Evolutionary conservation across 2,113 vertebrate species (phyloP).

Genomic region (Glareola pratincola): DNA sequence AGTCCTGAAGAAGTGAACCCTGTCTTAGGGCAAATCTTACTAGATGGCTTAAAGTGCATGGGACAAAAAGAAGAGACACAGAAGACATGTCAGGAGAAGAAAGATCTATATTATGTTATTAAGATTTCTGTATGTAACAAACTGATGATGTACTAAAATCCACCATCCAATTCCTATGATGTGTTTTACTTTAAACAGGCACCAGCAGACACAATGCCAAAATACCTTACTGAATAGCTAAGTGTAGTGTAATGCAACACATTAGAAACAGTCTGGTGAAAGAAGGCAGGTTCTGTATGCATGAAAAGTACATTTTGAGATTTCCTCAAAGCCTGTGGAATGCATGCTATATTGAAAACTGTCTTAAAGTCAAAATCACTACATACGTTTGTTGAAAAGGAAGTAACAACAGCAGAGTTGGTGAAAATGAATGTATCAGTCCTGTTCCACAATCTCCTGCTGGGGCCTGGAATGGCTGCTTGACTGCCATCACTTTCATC

Average conservation of each 20-base stretch:
- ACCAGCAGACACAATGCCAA: not conserved
- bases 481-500: not conserved
- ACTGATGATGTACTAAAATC: not conserved
- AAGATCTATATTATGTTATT: not conserved
- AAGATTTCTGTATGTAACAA: not conserved
- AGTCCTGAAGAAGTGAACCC: not conserved
- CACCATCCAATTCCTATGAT: not conserved
- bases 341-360: not conserved
- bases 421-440: not conserved
- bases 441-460: not conserved
- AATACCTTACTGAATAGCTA: slow-evolving; percentile 8
- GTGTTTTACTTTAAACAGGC: not conserved
- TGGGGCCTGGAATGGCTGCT: not conserved
- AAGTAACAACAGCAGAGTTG: not conserved
- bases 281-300: not conserved
- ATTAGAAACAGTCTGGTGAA: not conserved
- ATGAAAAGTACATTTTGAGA: not conserved
- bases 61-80: not conserved
- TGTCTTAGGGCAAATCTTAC: not conserved
- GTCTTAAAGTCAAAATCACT: not conserved
- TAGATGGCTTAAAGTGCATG: not conserved
- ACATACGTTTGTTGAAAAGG: not conserved
- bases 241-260: not conserved
- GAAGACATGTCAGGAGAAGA: not conserved
- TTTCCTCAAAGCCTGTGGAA: not conserved